Percentiles rank a stretch among this genome's conserved stretches.
phyloP scores from a whole-genome alignment of 2,888 invertebrate genomes.

The Erpobdella octoculata region DNA sequence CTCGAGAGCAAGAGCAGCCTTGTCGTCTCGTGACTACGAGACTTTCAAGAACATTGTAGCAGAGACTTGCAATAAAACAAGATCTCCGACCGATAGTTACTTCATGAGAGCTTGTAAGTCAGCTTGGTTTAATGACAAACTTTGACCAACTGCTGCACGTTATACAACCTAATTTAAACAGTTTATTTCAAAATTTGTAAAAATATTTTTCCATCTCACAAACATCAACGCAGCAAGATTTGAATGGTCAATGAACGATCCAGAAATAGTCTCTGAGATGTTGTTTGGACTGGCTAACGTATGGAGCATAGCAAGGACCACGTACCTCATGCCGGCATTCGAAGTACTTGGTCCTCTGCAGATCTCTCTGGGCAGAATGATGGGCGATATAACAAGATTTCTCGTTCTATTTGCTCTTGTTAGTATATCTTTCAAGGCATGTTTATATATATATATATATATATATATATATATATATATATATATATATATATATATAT shows the following conservation, averaged over 20 bases:
- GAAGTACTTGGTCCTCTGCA: conserved; percentile 52
- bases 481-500: not conserved
- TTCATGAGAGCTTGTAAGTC: conserved; percentile 39
- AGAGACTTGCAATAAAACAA: conserved; percentile 39
- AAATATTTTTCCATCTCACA: not conserved
- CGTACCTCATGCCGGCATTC: conserved; percentile 53
- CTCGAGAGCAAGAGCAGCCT: conserved; percentile 40
- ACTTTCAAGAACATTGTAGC: conserved; percentile 28
- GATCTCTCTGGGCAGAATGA: conserved; percentile 51
- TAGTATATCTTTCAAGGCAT: conserved; percentile 34
- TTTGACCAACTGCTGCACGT: no score
- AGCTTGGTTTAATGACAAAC: no score
- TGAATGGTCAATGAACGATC: conserved; percentile 50
- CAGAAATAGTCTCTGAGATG: conserved; percentile 51
- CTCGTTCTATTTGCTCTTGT: conserved; percentile 51
- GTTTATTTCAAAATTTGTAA: no score
- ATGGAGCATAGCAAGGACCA: conserved; percentile 51
- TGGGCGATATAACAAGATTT: conserved; percentile 51
- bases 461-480: not conserved
- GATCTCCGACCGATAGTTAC: conserved; percentile 31
- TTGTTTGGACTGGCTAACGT: conserved; percentile 52
- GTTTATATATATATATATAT: not conserved
- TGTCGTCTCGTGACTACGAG: conserved; percentile 34
- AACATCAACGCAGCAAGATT: conserved; percentile 47
- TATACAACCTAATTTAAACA: no score